Conservation (phyloP, 2,797 vertebrate genomes). For the Acipenser oxyrinchus region DNA sequence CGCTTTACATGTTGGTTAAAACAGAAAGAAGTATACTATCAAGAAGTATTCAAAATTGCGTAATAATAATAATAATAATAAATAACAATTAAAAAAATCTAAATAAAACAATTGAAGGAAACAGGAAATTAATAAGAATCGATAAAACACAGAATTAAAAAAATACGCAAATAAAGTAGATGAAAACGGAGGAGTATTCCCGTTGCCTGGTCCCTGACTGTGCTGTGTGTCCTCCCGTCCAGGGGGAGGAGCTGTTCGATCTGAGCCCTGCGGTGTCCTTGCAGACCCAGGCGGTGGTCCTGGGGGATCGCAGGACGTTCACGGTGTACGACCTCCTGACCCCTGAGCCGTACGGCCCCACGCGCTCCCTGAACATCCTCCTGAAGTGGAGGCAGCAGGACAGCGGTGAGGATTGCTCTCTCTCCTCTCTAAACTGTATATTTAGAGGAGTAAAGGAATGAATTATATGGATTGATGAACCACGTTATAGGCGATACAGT, state of each 20-base stretch:
- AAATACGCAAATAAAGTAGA: too few relatives aligned
- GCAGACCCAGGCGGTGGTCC: constrained; percentile 65
- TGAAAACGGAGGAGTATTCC: too few relatives aligned
- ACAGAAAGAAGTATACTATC: too few relatives aligned
- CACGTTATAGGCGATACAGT: background rate
- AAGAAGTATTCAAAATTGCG: too few relatives aligned
- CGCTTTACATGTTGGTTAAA: too few relatives aligned
- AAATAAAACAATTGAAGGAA: too few relatives aligned
- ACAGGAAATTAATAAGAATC: too few relatives aligned
- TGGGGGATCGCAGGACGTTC: constrained; percentile 80
- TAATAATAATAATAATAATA: too few relatives aligned
- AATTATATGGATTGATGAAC: background rate
- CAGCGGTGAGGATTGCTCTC: constrained; percentile 45
- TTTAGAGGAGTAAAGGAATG: constrained; percentile 10
- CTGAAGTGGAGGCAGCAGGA: constrained; percentile 80
- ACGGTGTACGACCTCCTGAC: constrained; percentile 82
- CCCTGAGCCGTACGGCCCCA: constrained; percentile 62
- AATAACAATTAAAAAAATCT: too few relatives aligned
- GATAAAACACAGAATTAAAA: too few relatives aligned
- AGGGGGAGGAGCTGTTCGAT: constrained; percentile 78
- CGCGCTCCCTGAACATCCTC: constrained; percentile 80
- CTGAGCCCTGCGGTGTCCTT: constrained; percentile 64
- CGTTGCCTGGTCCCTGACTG: background rate
- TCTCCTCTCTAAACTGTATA: too few relatives aligned
- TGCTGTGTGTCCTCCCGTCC: constrained; percentile 19